Percentiles rank a stretch among this genome's conserved stretches.
Evolutionary conservation across 2,888 invertebrate species (phyloP).

Genomic region (Athalia rosae): DNA sequence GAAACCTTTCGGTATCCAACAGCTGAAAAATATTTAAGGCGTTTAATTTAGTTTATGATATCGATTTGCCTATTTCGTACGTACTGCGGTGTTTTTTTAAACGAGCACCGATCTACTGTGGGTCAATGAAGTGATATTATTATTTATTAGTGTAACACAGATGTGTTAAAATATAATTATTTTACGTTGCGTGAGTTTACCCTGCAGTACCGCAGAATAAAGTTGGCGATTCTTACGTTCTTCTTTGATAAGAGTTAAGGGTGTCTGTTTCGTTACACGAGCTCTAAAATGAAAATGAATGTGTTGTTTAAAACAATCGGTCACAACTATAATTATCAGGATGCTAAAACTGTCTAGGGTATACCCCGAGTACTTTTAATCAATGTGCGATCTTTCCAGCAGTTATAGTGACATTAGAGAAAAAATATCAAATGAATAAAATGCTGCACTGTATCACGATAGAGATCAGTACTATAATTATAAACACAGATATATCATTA

Average conservation of each 20-base stretch:
- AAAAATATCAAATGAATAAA: constrained; percentile 25
- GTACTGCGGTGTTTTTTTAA: neutral
- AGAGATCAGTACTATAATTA: constrained; percentile 68
- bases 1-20: neutral
- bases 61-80: constrained; percentile 1
- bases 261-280: neutral
- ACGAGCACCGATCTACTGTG: neutral
- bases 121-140: constrained; percentile 17
- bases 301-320: constrained; percentile 9
- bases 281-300: neutral
- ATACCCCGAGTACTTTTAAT: neutral
- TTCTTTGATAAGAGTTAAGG: no score
- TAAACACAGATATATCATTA: constrained; percentile 70
- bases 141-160: constrained; percentile 3
- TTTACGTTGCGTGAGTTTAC: neutral
- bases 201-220: constrained; percentile 1
- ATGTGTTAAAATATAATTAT: constrained; percentile 14
- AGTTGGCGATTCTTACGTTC: no score
- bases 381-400: constrained; percentile 65
- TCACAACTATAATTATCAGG: neutral
- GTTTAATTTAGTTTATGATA: constrained; percentile 5
- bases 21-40: neutral
- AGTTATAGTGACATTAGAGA: constrained; percentile 64
- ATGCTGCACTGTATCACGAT: constrained; percentile 61
- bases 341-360: neutral